Conservation (phyloP, 2,888 invertebrate genomes). For the Sturmia bella region DNA sequence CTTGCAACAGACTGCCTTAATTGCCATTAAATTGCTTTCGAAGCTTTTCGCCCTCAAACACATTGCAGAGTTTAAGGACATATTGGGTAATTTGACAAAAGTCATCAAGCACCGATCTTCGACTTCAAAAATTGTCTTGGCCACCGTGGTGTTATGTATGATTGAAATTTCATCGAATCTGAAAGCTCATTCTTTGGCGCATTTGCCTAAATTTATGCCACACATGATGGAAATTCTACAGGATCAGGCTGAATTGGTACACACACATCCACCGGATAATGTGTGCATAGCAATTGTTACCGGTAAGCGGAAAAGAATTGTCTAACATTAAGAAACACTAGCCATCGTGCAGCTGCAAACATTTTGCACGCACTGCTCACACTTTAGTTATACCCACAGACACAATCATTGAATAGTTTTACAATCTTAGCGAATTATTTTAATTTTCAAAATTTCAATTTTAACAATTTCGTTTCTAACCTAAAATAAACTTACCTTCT, state of each 20-base stretch:
- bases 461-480: too few relatives aligned
- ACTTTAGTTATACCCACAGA: too few relatives aligned
- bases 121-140: constrained; percentile 83
- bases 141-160: constrained; percentile 89
- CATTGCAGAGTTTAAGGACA: constrained; percentile 87
- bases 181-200: constrained; percentile 88
- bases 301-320: constrained; percentile 73
- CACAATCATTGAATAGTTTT: too few relatives aligned
- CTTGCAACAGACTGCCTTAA: constrained; percentile 91
- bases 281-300: constrained; percentile 84
- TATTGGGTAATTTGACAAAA: constrained; percentile 86
- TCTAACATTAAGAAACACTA: too few relatives aligned
- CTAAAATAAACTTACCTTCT: too few relatives aligned
- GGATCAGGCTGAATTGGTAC: constrained; percentile 84
- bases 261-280: constrained; percentile 76
- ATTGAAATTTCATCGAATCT: constrained; percentile 86
- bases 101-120: constrained; percentile 76
- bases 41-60: constrained; percentile 86
- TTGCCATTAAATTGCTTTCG: constrained; percentile 91
- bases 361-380: too few relatives aligned
- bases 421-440: too few relatives aligned
- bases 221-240: constrained; percentile 86
- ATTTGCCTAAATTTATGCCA: constrained; percentile 91
- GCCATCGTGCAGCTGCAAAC: too few relatives aligned
- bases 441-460: too few relatives aligned